Conservation (phyloP, 2,888 invertebrate species). For the Conus canariensis region DNA sequence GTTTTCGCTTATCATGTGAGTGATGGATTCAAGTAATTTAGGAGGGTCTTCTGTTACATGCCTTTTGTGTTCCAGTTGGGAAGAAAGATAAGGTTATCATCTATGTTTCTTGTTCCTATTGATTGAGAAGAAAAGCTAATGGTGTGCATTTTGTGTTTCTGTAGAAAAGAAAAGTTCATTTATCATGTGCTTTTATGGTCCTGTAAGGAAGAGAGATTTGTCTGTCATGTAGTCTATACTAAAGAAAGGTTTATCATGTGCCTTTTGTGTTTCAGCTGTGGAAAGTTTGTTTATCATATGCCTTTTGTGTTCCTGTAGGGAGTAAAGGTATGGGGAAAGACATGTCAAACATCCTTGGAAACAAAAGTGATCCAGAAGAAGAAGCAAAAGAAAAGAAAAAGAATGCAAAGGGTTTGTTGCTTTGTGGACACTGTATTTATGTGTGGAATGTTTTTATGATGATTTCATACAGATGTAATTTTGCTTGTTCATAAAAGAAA, state of each 20-base stretch:
- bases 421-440: not conserved
- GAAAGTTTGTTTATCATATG: not conserved
- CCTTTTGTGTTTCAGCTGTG: too few species aligned
- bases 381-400: conserved; percentile 28
- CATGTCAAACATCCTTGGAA: conserved; percentile 34
- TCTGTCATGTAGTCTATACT: not conserved
- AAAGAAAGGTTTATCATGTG: too few species aligned
- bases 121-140: too few species aligned
- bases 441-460: not conserved
- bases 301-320: conserved; percentile 18
- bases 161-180: too few species aligned
- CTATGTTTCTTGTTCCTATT: too few species aligned
- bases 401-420: not conserved
- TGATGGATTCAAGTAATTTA: too few species aligned
- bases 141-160: too few species aligned
- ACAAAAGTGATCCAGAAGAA: conserved; percentile 29
- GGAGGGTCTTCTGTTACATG: too few species aligned
- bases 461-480: not conserved
- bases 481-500: not conserved
- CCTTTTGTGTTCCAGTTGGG: too few species aligned
- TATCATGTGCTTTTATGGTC: too few species aligned
- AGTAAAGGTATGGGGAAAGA: conserved; percentile 31
- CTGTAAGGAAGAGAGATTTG: not conserved
- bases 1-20: too few species aligned
- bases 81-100: too few species aligned